Percentiles rank a stretch among this genome's conserved stretches.
Conservation (phyloP, 2,888 invertebrate species). For the Podotricha telesiphe region DNA sequence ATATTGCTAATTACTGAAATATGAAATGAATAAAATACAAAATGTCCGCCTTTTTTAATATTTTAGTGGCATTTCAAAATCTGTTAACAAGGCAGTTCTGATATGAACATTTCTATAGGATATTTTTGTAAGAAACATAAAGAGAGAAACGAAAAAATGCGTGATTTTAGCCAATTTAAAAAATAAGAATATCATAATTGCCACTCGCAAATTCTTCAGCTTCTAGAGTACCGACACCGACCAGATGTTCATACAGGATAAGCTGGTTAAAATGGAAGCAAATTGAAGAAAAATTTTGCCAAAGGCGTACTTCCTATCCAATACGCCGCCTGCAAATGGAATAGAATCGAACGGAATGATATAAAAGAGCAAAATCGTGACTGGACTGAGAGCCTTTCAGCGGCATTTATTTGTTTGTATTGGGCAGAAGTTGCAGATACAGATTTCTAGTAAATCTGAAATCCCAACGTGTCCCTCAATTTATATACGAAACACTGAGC, state of each 20-base stretch:
- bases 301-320: slow-evolving; percentile 41
- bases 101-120: not conserved
- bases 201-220: slow-evolving; percentile 7
- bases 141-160: not conserved
- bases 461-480: slow-evolving; percentile 35
- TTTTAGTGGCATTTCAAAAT: not conserved
- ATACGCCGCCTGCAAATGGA: slow-evolving; percentile 54
- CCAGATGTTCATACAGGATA: slow-evolving; percentile 28
- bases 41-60: not conserved
- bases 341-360: slow-evolving; percentile 53
- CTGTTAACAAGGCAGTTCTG: not conserved
- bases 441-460: slow-evolving; percentile 38
- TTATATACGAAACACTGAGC: slow-evolving; percentile 19
- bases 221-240: slow-evolving; percentile 12
- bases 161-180: slow-evolving; percentile 7
- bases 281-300: slow-evolving; percentile 31
- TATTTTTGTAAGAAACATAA: not conserved
- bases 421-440: slow-evolving; percentile 34
- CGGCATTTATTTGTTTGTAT: slow-evolving; percentile 41
- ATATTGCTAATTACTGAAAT: slow-evolving; percentile 20
- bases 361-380: slow-evolving; percentile 51
- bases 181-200: slow-evolving; percentile 12
- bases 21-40: not conserved
- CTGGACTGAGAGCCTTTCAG: slow-evolving; percentile 35
- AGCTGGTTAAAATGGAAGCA: slow-evolving; percentile 29